Evolutionary conservation across 2,888 invertebrate genomes (phyloP).

Genomic region (Cremastinae sp.): DNA sequence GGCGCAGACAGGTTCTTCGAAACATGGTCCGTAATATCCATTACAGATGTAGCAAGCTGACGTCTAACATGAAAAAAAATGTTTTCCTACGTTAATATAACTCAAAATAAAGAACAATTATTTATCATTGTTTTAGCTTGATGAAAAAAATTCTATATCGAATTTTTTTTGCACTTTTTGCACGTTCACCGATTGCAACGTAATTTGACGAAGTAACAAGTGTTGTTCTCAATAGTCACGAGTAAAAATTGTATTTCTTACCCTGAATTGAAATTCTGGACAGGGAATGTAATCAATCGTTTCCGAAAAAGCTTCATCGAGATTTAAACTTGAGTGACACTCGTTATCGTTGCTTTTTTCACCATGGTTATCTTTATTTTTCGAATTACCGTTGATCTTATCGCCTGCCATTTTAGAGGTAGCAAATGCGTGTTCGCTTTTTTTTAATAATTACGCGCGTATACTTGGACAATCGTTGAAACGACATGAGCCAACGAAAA

Average conservation of each 20-base stretch:
- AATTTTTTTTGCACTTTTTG: no score
- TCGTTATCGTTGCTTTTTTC: slow-evolving; percentile 72
- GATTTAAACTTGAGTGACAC: slow-evolving; percentile 67
- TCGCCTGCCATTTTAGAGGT: slow-evolving; percentile 74
- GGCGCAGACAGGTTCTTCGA: slow-evolving; percentile 94
- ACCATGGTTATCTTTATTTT: slow-evolving; percentile 65
- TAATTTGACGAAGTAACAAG: no score
- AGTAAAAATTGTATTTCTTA: slow-evolving; percentile 60
- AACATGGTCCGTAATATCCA: slow-evolving; percentile 95
- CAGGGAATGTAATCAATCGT: slow-evolving; percentile 63
- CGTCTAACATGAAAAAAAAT: slow-evolving; percentile 81
- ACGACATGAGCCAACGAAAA: no score
- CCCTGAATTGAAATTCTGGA: slow-evolving; percentile 64
- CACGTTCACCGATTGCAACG: no score
- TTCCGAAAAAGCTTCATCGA: slow-evolving; percentile 71
- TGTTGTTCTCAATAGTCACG: not conserved
- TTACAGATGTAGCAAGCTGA: slow-evolving; percentile 90
- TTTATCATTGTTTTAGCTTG: not conserved
- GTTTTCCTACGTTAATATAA: not conserved
- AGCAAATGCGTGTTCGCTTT: not conserved
- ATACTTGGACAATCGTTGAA: no score
- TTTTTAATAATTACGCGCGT: no score
- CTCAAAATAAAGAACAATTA: not conserved
- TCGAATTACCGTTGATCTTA: slow-evolving; percentile 70
- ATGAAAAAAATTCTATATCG: not conserved